Evolutionary conservation across 2,888 invertebrate species (phyloP), one percentile per base, ranked within the genome.

Genomic region (Parnassius orleans): DNA sequence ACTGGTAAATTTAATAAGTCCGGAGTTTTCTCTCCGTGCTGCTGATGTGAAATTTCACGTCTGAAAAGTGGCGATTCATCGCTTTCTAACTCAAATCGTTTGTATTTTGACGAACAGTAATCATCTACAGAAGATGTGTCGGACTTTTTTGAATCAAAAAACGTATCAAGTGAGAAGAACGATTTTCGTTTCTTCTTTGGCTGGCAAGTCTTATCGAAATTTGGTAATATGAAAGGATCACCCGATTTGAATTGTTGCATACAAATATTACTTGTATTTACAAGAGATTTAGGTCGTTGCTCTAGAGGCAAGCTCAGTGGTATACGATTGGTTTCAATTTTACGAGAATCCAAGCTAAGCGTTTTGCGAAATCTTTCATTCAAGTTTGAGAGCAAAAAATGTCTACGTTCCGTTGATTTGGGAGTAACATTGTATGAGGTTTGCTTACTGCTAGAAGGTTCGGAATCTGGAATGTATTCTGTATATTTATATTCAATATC

Each of bases 91-190:
- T 92, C 92, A 65, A 92, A 92, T 15, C 92, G 83, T 67, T 92
- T 91, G 69, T 92, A 92, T 76, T 92, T 92, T 0, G 92, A 92
- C 0, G 92, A 92, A 66, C 89, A 90, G 64, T 88, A 92, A 69
- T 92, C 92, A 65, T 92, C 92, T 63, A 90, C 78, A 0, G 92
- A 92, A 15, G 92, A 92, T 2, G 89, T 86, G 64, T 92, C 92
- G 55, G 92, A 92, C 68, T 87, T 87, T 75, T 92, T 90, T 0
- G 86, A 81, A 69, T 92, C 92, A 58, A 92, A 91, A 71, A 92
- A 92, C 9, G 91, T 90, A 63, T 92, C 92, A n/a, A 92, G 70
- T 0, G 92, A 92, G 68, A 92, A 92, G 69, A 92, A 92, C 0
- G 92, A 92, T 70, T 90, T 92, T 9, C 92, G 80, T 74, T 90